Percentiles rank a stretch among this genome's conserved stretches.
Conservation (phyloP, 2,113 vertebrate genomes). For the Mormyrus iriodes region DNA sequence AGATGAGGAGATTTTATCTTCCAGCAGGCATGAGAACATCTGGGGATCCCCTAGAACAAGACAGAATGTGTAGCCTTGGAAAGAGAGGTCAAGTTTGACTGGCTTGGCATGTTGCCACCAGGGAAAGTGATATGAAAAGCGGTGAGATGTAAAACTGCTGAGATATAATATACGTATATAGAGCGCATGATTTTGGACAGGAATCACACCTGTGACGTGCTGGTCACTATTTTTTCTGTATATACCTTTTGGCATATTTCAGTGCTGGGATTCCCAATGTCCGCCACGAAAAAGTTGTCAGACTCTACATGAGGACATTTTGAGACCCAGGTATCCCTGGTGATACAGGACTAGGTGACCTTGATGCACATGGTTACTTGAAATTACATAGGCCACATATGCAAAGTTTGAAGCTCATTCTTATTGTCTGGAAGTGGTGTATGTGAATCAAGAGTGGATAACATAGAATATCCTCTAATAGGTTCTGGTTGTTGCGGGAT, state of each 20-base stretch:
- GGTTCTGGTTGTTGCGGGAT: neutral
- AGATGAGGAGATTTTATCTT: neutral
- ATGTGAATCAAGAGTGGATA: neutral
- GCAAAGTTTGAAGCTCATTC: neutral
- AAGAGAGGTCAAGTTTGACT: neutral
- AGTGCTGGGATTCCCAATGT: neutral
- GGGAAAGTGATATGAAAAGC: neutral
- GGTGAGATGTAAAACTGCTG: neutral
- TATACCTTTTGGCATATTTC: neutral
- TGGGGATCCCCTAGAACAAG: neutral
- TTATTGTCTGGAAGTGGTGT: neutral
- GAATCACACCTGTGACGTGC: neutral
- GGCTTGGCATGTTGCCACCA: neutral
- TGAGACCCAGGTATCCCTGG: neutral
- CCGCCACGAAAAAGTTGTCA: neutral
- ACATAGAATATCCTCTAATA: neutral
- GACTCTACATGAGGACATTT: neutral
- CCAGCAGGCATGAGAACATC: neutral
- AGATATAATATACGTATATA: neutral
- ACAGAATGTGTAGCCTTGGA: neutral
- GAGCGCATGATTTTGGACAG: neutral
- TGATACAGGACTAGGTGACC: neutral
- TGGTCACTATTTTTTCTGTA: neutral
- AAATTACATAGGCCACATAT: neutral
- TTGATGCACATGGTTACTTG: neutral